These are phyloP conservation scores for Lophochroa leadbeateri DNA, from an alignment of 2,113 vertebrate species.

Conservation along the genomic window DNA sequence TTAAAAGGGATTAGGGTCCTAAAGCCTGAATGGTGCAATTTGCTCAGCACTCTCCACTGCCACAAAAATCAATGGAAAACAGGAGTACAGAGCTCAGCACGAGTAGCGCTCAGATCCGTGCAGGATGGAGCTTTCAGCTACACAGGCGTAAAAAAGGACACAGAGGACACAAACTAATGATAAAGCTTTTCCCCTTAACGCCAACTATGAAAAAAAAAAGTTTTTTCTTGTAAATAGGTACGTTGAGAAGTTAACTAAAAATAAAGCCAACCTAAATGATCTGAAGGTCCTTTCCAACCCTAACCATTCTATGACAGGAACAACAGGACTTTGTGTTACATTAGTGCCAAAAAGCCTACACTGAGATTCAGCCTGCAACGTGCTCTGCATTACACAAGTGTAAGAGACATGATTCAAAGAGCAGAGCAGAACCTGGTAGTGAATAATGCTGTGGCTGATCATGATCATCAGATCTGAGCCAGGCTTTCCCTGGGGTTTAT, in stretches of 20 bases:
- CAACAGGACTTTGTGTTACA: background rate
- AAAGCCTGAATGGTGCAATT: background rate
- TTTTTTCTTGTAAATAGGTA: background rate
- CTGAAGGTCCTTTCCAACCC: background rate
- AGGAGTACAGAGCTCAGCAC: background rate
- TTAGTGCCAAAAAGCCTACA: background rate
- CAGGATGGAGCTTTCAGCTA: background rate
- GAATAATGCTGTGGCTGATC: background rate
- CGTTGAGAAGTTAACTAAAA: background rate
- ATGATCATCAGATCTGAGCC: background rate
- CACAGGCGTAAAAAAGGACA: background rate
- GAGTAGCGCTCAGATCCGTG: background rate
- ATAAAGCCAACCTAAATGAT: background rate
- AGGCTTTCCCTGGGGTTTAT: background rate
- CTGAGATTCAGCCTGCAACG: background rate
- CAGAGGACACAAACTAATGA: background rate
- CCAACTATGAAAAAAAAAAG: background rate
- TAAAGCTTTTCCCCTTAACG: background rate
- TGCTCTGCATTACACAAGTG: background rate
- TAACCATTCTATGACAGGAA: background rate
- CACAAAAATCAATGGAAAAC: background rate
- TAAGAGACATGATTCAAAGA: background rate
- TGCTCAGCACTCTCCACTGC: slow-evolving; percentile 7
- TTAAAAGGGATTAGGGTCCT: slow-evolving; percentile 38
- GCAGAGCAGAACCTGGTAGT: background rate